phyloP scores from a whole-genome alignment of 2,888 invertebrate species.

The Hirtodrosophila alboralis region DNA sequence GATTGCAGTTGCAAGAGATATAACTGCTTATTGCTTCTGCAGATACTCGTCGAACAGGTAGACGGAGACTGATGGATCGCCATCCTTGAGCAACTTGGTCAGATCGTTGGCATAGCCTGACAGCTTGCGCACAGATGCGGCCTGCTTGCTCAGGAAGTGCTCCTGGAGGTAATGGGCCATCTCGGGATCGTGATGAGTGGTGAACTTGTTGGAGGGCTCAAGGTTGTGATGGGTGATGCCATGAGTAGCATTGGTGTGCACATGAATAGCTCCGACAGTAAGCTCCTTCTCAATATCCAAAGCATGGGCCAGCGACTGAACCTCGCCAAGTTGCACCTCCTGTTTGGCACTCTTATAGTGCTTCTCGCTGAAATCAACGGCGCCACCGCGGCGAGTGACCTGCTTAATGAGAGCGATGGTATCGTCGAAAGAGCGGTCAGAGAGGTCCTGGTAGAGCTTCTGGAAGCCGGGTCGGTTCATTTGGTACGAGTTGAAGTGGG shows the following conservation, averaged over 20 bases:
- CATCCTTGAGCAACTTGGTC: constrained; percentile 86
- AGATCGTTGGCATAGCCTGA: constrained; percentile 91
- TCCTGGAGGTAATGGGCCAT: constrained; percentile 91
- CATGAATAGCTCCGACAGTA: constrained; percentile 87
- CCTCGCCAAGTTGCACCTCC: constrained; percentile 35
- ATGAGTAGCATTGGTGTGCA: constrained; percentile 88
- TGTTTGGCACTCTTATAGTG: constrained; percentile 37
- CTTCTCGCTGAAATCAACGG: constrained; percentile 85
- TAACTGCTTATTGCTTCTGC: constrained; percentile 80
- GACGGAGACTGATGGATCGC: constrained; percentile 87
- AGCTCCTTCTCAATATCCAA: constrained; percentile 90
- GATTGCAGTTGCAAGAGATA: constrained; percentile 13
- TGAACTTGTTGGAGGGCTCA: too few relatives aligned
- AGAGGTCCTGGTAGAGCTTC: constrained; percentile 89
- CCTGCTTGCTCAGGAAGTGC: constrained; percentile 89
- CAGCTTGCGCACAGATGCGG: constrained; percentile 88
- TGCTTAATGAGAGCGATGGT: constrained; percentile 91
- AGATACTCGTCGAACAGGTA: constrained; percentile 90
- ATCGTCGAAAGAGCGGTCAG: constrained; percentile 90
- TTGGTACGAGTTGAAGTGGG: constrained; percentile 91
- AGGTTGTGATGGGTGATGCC: constrained; percentile 58
- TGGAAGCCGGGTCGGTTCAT: constrained; percentile 91
- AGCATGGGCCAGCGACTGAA: constrained; percentile 88
- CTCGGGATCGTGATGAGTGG: constrained; percentile 86
- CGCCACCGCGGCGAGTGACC: constrained; percentile 89